Conservation (phyloP, 2,797 vertebrate species). For the Botia kubotai region DNA sequence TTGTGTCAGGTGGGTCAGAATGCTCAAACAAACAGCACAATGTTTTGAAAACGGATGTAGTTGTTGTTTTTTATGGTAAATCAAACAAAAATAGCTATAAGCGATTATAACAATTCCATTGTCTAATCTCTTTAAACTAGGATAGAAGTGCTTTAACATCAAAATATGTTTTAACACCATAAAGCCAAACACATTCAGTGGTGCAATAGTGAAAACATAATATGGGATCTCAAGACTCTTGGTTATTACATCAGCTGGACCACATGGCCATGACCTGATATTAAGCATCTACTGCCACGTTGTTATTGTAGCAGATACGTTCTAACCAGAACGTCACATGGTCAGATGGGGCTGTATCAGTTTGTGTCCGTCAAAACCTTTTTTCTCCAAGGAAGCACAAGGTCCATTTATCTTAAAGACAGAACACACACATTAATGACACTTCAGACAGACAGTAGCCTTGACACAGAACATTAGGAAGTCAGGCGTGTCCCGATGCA, state of each 20-base stretch:
- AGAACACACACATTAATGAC: conserved; percentile 5
- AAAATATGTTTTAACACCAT: too few species aligned
- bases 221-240: too few species aligned
- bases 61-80: too few species aligned
- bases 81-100: too few species aligned
- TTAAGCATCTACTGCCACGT: not conserved
- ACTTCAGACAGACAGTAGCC: conserved; percentile 23
- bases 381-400: not conserved
- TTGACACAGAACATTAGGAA: conserved; percentile 26
- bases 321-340: conserved; percentile 6
- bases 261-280: not conserved
- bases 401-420: not conserved
- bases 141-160: too few species aligned
- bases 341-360: conserved; percentile 1
- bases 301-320: not conserved
- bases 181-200: too few species aligned
- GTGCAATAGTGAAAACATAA: too few species aligned
- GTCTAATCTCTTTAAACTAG: too few species aligned
- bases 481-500: conserved; percentile 12
- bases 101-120: too few species aligned
- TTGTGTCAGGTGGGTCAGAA: not conserved
- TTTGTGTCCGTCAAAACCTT: not conserved
- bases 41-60: too few species aligned
- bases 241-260: not conserved
- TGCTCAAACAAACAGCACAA: too few species aligned